Evolutionary conservation across 1,140 invertebrate genomes (phyloP), one percentile per base, ranked within the genome.

Genomic region (Dendroctonus ponderosae): DNA sequence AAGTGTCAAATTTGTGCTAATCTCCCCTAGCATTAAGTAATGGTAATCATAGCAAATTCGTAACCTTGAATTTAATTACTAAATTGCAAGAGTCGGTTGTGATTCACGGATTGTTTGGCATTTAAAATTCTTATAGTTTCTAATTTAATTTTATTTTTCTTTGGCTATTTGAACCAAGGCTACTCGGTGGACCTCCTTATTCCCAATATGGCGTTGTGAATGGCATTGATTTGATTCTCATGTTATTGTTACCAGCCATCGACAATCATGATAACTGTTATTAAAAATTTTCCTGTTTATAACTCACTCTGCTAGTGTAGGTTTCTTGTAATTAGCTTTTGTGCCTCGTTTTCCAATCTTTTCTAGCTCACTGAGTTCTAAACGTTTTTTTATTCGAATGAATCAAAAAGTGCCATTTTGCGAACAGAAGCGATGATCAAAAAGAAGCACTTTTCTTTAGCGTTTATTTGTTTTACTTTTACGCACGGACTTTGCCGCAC

Each of bases 51-150:
- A 70, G 73, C 71, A 72, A 73, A 73, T 75, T 75, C 60, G 71
- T 71, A 75, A 72, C 74, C 74, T 75, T 75, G 74, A 72, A 72
- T 73, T 72, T 74, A 73, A 75, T 75, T 75, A 71, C 62, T 57
- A 70, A 75, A 74, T 75, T 75, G 70, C 74, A 68, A 71, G 68
- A 70, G 66, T 63, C 48, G 42, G 56, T 58, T 70, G 70, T 74
- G 71, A 74, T 70, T 74, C 73, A 74, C 66, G 69, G 68, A 74
- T 72, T 72, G 73, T 72, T 74, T 74, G 71, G 73, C 71, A 74
- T 74, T 72, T 74, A 52, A 69, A 66, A 71, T 70, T 72, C 71
- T 72, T 74, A 73, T 72, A 66, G 69, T 71, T 72, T 72, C 70
- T 74, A 74, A 72, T 72, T 72, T 69, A 39, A 64, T 59, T 66